Conservation (phyloP, 2,797 vertebrate genomes). For the Argentina silus region DNA sequence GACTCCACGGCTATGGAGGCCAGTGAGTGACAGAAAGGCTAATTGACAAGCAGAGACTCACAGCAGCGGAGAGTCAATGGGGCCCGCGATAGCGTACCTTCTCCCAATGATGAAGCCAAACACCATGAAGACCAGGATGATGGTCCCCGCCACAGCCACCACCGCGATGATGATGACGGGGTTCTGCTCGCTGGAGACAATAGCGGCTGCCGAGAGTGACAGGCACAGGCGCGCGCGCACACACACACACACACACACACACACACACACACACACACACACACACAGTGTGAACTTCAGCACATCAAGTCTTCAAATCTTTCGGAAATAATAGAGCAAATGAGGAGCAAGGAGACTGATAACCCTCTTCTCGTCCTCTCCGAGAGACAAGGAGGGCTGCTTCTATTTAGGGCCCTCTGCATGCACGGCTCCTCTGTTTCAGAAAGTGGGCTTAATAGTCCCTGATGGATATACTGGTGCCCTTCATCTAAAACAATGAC, state of each 20-base stretch:
- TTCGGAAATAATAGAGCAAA: conserved; percentile 52
- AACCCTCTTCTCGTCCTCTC: conserved; percentile 30
- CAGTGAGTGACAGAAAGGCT: conserved; percentile 74
- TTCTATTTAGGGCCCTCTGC: conserved; percentile 77
- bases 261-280: conserved; percentile 30
- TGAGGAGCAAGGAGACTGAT: conserved; percentile 59
- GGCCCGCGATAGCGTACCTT: conserved; percentile 89
- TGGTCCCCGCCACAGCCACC: conserved; percentile 97
- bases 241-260: conserved; percentile 28
- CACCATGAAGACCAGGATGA: conserved; percentile 99
- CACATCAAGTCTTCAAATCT: conserved; percentile 48
- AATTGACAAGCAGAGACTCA: conserved; percentile 83
- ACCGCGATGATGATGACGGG: conserved; percentile 99
- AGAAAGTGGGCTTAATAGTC: conserved; percentile 85
- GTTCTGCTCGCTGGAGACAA: conserved; percentile 97
- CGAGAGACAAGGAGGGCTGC: conserved; percentile 30
- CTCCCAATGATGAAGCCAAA: conserved; percentile 99
- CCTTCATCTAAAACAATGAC: conserved; percentile 85
- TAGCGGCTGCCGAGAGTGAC: conserved; percentile 82
- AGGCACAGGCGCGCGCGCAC: conserved; percentile 28
- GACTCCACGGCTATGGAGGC: conserved; percentile 65
- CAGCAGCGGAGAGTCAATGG: conserved; percentile 85
- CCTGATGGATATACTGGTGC: conserved; percentile 73
- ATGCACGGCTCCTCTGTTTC: conserved; percentile 75
- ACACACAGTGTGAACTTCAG: conserved; percentile 42